Conservation (phyloP, 2,797 vertebrate genomes). For the Sebastes kiyomatsui region DNA sequence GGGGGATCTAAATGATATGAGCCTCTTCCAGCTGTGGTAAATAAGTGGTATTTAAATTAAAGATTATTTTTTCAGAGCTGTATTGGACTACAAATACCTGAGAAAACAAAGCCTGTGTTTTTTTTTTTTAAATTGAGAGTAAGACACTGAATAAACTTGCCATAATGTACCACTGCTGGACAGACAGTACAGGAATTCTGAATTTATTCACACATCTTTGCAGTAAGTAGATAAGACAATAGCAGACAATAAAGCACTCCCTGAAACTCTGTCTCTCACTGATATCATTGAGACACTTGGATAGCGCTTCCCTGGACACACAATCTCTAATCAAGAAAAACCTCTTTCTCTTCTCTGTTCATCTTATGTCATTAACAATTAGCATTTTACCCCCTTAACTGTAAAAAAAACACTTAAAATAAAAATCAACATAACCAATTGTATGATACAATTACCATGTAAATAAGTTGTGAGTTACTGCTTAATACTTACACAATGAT, state of each 20-base stretch:
- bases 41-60: not conserved
- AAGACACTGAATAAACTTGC: not conserved
- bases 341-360: not conserved
- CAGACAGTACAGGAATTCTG: too few species aligned
- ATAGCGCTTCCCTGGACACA: rapidly evolving
- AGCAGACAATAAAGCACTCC: not conserved
- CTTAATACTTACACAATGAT: constrained; percentile 95
- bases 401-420: not conserved
- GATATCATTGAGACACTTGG: not conserved
- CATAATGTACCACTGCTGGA: too few species aligned
- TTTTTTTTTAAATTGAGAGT: too few species aligned
- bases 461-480: not conserved
- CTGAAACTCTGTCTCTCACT: not conserved
- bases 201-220: not conserved
- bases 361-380: not conserved
- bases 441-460: too few species aligned
- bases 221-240: not conserved
- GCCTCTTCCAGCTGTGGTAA: not conserved
- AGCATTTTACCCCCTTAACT: rapidly evolving
- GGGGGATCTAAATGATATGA: not conserved
- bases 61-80: too few species aligned
- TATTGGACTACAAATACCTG: not conserved
- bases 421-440: not conserved
- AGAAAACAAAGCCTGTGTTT: not conserved
- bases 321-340: not conserved